Percentiles rank a stretch among this genome's conserved stretches.
Evolutionary conservation across 2,797 vertebrate genomes (phyloP).

Genomic region (Decapterus maruadsi): DNA sequence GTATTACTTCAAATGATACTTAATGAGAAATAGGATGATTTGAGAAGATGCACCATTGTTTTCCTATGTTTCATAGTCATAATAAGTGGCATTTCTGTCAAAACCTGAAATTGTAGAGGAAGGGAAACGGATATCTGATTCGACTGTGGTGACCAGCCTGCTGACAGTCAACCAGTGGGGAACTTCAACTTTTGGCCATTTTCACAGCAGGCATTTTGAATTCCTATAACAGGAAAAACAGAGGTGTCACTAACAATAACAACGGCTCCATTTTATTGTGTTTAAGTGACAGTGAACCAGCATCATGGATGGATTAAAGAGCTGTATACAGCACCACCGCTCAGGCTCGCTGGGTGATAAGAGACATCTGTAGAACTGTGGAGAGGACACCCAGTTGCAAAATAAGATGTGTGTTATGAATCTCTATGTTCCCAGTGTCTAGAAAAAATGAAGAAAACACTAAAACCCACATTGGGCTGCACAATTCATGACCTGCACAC

Average conservation of each 20-base stretch:
- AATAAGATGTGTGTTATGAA: neutral
- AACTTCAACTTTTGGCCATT: neutral
- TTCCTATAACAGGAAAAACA: neutral
- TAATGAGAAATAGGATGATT: constrained; percentile 15
- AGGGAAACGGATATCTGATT: constrained; percentile 9
- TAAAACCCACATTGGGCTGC: no score
- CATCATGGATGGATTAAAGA: neutral
- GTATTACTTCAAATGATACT: constrained; percentile 6
- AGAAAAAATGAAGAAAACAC: no score
- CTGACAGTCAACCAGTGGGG: neutral
- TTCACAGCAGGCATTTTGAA: neutral
- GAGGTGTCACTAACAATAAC: neutral
- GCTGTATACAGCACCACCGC: neutral
- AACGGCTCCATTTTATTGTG: neutral
- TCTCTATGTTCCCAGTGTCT: neutral
- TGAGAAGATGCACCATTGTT: neutral
- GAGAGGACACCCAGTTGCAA: neutral
- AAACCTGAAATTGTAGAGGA: constrained; percentile 9
- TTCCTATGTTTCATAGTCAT: constrained; percentile 8
- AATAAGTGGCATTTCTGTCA: neutral
- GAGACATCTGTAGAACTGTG: neutral
- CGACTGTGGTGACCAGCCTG: neutral
- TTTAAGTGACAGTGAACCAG: neutral
- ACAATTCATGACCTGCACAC: no score
- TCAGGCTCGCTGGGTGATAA: neutral